These are phyloP conservation scores for Neosilurus hyrtlii DNA, from an alignment of 2,797 vertebrate genomes.

Conservation along the genomic window DNA sequence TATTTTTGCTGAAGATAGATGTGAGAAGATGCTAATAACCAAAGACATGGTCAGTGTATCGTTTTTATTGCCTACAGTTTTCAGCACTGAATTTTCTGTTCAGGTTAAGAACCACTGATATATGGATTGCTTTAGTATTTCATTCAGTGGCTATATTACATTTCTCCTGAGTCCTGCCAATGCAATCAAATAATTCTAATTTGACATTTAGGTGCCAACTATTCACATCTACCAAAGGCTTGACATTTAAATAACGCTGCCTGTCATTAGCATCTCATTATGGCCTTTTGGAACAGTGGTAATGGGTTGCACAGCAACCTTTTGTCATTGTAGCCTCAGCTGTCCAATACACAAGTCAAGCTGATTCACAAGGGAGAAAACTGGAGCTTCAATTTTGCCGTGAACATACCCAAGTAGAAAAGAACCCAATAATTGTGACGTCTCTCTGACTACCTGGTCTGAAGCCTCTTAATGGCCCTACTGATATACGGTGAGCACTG, in stretches of 20 bases:
- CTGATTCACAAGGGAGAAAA: conserved; percentile 5
- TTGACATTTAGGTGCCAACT: conserved; percentile 56
- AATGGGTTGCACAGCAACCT: conserved; percentile 52
- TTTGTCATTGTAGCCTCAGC: conserved; percentile 33
- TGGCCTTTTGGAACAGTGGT: conserved; percentile 46
- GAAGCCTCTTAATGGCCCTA: background rate
- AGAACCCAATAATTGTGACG: background rate
- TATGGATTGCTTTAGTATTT: conserved; percentile 64
- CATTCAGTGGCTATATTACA: conserved; percentile 63
- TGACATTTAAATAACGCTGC: conserved; percentile 54
- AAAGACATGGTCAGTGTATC: conserved; percentile 33
- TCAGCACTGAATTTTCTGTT: conserved; percentile 15
- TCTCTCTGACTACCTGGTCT: conserved; percentile 5
- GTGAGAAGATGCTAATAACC: conserved; percentile 49
- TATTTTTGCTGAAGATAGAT: conserved; percentile 50
- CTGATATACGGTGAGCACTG: conserved; percentile 24
- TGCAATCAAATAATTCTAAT: conserved; percentile 53
- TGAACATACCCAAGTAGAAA: background rate
- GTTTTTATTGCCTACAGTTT: conserved; percentile 6
- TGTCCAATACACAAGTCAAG: conserved; percentile 22
- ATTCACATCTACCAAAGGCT: conserved; percentile 42
- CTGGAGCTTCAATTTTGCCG: background rate
- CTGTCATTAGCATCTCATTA: conserved; percentile 54
- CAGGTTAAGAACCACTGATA: conserved; percentile 21
- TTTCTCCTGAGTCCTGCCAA: conserved; percentile 58